phyloP scores from a whole-genome alignment of 2,113 vertebrate species.

The Paracyprichromis sp. region DNA sequence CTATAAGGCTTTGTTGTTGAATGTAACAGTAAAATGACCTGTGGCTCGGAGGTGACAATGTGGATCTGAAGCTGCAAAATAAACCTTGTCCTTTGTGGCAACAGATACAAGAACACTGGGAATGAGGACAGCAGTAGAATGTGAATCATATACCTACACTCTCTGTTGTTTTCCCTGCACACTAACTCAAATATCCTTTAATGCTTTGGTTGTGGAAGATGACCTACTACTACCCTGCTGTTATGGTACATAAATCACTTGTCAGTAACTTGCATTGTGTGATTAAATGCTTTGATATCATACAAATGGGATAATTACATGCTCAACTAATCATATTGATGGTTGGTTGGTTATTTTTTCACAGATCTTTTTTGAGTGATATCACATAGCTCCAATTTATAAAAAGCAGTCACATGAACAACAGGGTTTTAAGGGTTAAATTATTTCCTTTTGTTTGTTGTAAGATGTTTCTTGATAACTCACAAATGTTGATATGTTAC shows the following conservation, averaged over 20 bases:
- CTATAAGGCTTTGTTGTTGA: background rate
- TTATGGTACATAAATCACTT: background rate
- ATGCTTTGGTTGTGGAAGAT: background rate
- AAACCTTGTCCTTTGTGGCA: slow-evolving; percentile 9
- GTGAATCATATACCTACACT: slow-evolving; percentile 22
- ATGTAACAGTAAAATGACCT: background rate
- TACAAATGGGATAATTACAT: background rate
- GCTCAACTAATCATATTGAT: background rate
- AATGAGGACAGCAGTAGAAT: background rate
- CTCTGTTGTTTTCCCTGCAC: background rate
- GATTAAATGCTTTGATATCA: slow-evolving; percentile 4
- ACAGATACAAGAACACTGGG: background rate
- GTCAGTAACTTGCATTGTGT: background rate
- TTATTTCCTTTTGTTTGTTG: background rate
- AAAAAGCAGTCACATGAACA: background rate
- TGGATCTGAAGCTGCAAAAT: background rate
- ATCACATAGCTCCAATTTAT: background rate
- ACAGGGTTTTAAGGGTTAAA: background rate
- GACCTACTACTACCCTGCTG: background rate
- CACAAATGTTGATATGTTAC: background rate
- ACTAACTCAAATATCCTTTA: background rate
- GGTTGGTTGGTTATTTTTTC: background rate
- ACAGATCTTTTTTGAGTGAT: background rate
- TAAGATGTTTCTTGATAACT: background rate
- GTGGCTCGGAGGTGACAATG: background rate